Conservation (phyloP, 2,888 invertebrate genomes). For the Prenolepis imparis region DNA sequence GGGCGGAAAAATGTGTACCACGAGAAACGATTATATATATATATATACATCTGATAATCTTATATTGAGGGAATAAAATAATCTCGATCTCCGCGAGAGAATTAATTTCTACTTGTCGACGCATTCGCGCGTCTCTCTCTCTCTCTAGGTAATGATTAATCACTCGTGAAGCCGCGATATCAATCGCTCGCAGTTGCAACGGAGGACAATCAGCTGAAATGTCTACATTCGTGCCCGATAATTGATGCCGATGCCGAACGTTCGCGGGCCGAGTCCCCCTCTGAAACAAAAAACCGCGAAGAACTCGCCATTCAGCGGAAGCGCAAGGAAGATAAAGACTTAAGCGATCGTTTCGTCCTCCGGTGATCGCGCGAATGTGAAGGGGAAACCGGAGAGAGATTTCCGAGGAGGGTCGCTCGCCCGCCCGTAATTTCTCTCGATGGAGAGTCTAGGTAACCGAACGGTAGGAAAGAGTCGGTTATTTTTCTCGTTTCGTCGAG, state of each 20-base stretch:
- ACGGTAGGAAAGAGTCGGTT: constrained; percentile 48
- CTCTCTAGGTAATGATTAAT: background rate
- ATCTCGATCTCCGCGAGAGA: background rate
- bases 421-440: constrained; percentile 24
- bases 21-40: too few relatives aligned
- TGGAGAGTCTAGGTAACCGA: background rate
- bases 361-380: constrained; percentile 67
- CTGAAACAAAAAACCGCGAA: constrained; percentile 30
- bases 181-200: background rate
- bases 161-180: background rate
- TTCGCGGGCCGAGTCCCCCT: background rate
- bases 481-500: constrained; percentile 76
- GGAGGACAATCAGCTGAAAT: constrained; percentile 12
- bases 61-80: background rate
- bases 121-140: background rate
- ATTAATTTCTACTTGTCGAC: background rate
- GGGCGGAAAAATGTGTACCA: background rate
- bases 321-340: constrained; percentile 62
- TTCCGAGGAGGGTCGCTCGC: constrained; percentile 57
- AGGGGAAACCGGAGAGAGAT: constrained; percentile 55
- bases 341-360: constrained; percentile 70
- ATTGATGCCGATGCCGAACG: background rate
- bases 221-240: constrained; percentile 17
- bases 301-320: constrained; percentile 49
- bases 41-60: too few relatives aligned